Conservation (phyloP, 2,888 invertebrate genomes). For the Pandemis heparana region DNA sequence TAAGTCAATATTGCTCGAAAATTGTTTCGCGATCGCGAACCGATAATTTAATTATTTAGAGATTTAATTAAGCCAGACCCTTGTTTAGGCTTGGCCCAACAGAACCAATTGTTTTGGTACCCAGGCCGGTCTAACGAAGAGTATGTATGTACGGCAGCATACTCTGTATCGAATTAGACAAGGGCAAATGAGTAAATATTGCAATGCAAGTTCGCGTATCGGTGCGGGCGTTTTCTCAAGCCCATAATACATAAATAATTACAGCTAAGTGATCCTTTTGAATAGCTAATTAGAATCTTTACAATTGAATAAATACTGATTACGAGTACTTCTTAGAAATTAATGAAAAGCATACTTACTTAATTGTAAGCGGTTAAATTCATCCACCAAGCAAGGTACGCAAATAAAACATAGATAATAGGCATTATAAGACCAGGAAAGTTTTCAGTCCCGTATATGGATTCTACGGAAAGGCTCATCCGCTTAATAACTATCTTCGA, state of each 20-base stretch:
- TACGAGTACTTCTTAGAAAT: too few species aligned
- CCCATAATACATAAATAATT: neutral
- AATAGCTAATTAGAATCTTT: neutral
- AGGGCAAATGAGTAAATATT: slow-evolving; percentile 5
- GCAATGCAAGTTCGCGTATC: neutral
- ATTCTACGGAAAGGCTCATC: too few species aligned
- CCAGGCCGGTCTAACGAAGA: neutral
- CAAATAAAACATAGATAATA: too few species aligned
- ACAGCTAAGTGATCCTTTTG: neutral
- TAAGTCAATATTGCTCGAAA: slow-evolving; percentile 70
- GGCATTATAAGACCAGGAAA: too few species aligned
- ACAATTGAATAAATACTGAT: too few species aligned
- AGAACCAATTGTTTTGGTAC: slow-evolving; percentile 13
- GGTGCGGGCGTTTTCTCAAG: neutral
- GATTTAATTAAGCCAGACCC: slow-evolving; percentile 57
- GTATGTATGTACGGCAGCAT: neutral
- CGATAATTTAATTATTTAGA: slow-evolving; percentile 72
- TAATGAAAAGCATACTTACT: too few species aligned
- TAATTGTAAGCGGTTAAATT: too few species aligned
- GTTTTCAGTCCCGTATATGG: too few species aligned
- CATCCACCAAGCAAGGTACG: too few species aligned
- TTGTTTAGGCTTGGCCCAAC: slow-evolving; percentile 53
- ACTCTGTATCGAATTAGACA: slow-evolving; percentile 6
- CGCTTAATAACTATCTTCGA: too few species aligned
- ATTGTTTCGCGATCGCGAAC: slow-evolving; percentile 70